Conservation (phyloP, 2,113 vertebrate genomes). For the Pimephales promelas region DNA sequence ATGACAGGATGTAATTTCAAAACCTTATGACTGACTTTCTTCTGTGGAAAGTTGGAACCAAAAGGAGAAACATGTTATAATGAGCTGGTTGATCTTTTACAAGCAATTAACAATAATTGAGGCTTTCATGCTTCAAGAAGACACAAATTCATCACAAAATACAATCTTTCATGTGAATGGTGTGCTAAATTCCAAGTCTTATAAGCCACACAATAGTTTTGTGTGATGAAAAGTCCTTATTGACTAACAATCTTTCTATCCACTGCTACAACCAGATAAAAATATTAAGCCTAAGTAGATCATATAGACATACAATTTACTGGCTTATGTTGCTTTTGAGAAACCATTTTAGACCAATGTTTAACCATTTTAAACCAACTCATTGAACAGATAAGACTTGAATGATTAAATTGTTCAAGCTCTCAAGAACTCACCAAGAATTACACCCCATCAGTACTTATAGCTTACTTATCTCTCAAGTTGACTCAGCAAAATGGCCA, state of each 20-base stretch:
- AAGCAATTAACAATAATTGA: not conserved
- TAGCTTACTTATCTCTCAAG: not conserved
- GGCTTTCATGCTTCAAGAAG: not conserved
- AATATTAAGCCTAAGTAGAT: not conserved
- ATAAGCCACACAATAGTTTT: not conserved
- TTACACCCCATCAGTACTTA: not conserved
- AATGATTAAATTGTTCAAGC: not conserved
- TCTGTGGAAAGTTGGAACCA: not conserved
- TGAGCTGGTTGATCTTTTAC: not conserved
- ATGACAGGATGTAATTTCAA: not conserved
- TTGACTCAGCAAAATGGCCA: not conserved
- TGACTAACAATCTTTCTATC: not conserved
- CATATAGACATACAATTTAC: not conserved
- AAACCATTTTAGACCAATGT: too few relatives aligned
- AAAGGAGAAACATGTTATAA: not conserved
- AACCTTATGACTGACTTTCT: not conserved
- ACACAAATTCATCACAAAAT: not conserved
- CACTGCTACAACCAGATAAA: not conserved
- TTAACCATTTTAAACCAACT: too few relatives aligned
- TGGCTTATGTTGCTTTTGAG: not conserved
- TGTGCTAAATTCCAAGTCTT: not conserved
- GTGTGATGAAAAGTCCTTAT: not conserved
- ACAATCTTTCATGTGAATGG: not conserved
- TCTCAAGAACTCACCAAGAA: not conserved
- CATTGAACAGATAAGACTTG: not conserved